Conservation (phyloP, 92 coral and sea anemone species). For the Pocillopora grandis region DNA sequence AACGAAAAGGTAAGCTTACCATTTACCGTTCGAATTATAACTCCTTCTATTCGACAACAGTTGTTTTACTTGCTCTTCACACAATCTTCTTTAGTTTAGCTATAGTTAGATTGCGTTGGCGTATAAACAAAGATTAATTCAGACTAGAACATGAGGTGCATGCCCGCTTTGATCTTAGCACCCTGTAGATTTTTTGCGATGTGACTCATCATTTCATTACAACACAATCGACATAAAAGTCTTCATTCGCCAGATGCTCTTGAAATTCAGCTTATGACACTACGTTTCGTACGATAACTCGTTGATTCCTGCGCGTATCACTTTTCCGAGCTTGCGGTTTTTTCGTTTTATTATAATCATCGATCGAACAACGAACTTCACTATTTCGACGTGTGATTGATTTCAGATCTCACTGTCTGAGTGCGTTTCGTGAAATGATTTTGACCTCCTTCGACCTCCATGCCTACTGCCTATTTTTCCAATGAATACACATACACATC, state of each 20-base stretch:
- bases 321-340: neutral
- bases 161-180: slow-evolving; percentile 1
- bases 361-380: neutral
- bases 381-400: slow-evolving; percentile 27
- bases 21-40: neutral
- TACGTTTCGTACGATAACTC: slow-evolving; percentile 16
- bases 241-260: slow-evolving; percentile 24
- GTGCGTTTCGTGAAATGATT: neutral
- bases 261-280: neutral
- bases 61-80: neutral
- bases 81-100: neutral
- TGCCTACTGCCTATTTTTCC: neutral
- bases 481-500: neutral
- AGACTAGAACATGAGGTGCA: neutral
- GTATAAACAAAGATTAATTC: slow-evolving; percentile 1
- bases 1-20: slow-evolving; percentile 75
- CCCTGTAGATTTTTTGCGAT: slow-evolving; percentile 31
- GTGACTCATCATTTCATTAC: slow-evolving; percentile 11
- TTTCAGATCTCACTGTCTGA: neutral
- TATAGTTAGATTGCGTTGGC: neutral
- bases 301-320: neutral
- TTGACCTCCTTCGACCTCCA: slow-evolving; percentile 28
- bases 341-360: neutral
- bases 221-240: neutral
- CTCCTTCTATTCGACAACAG: neutral